Conservation (phyloP, 2,888 invertebrate genomes). For the Liposcelis brunnea region DNA sequence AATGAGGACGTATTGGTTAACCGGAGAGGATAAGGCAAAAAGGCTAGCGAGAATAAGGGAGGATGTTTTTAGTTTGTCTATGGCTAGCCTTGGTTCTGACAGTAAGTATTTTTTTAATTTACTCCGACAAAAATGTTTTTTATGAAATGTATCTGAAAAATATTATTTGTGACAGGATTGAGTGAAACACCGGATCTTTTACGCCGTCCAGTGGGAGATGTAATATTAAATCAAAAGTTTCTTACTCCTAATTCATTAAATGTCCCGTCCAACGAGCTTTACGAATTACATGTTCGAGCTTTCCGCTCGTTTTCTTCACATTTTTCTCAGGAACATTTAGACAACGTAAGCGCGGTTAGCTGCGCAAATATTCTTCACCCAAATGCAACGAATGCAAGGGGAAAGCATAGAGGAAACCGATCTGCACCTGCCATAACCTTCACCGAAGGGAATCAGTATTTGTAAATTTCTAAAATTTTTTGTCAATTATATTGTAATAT, state of each 20-base stretch:
- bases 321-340: neutral
- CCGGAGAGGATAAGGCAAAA: constrained; percentile 37
- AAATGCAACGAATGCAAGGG: too few species aligned
- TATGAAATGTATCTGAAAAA: too few species aligned
- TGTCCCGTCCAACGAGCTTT: constrained; percentile 22
- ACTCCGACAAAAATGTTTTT: constrained; percentile 12
- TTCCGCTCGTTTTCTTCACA: constrained; percentile 25
- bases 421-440: constrained; percentile 44
- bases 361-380: too few species aligned
- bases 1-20: constrained; percentile 56
- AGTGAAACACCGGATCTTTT: constrained; percentile 32
- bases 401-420: constrained; percentile 26
- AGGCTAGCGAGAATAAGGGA: constrained; percentile 26
- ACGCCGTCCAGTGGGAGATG: constrained; percentile 26
- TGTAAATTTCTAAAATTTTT: constrained; percentile 6
- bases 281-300: constrained; percentile 27
- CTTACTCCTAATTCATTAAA: constrained; percentile 15
- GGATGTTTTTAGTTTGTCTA: constrained; percentile 2
- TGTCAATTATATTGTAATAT: constrained; percentile 19
- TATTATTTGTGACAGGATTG: too few species aligned
- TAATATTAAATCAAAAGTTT: constrained; percentile 16
- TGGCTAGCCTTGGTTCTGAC: constrained; percentile 6
- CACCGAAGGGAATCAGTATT: constrained; percentile 23
- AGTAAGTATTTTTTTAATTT: constrained; percentile 11
- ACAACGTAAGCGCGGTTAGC: too few species aligned